Conservation (phyloP, 2,113 vertebrate genomes). For the Spilogale gracilis region DNA sequence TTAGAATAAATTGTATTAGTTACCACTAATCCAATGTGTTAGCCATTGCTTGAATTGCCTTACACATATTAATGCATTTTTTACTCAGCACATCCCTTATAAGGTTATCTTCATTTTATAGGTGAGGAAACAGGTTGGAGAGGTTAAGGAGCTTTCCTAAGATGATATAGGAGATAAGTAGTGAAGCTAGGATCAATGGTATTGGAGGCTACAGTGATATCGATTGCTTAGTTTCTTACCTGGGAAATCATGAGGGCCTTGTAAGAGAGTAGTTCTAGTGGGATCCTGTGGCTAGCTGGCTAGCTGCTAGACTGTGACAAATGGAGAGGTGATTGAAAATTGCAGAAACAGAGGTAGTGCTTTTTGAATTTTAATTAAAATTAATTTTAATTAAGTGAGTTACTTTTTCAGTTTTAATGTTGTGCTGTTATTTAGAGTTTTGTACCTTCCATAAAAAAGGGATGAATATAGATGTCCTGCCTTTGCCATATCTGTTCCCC, state of each 20-base stretch:
- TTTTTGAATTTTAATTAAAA: background rate
- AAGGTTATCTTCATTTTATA: background rate
- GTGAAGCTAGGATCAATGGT: background rate
- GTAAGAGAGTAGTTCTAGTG: background rate
- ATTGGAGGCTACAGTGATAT: background rate
- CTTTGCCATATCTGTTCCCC: background rate
- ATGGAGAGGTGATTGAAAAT: background rate
- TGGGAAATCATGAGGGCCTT: background rate
- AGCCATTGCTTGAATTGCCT: background rate
- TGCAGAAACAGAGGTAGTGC: background rate
- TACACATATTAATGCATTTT: background rate
- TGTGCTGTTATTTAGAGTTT: conserved; percentile 10
- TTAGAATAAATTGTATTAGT: conserved; percentile 7
- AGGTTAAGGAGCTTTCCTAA: background rate
- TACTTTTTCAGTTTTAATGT: background rate
- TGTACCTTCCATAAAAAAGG: background rate
- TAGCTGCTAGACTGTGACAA: background rate
- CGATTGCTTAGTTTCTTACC: background rate
- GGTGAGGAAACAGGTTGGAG: background rate
- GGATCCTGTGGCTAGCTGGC: background rate
- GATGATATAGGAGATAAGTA: background rate
- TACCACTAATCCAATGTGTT: background rate
- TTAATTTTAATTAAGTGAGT: background rate
- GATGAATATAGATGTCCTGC: background rate
- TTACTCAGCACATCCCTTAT: background rate